phyloP scores from a whole-genome alignment of 2,888 invertebrate genomes.

The Polydrusus cervinus region DNA sequence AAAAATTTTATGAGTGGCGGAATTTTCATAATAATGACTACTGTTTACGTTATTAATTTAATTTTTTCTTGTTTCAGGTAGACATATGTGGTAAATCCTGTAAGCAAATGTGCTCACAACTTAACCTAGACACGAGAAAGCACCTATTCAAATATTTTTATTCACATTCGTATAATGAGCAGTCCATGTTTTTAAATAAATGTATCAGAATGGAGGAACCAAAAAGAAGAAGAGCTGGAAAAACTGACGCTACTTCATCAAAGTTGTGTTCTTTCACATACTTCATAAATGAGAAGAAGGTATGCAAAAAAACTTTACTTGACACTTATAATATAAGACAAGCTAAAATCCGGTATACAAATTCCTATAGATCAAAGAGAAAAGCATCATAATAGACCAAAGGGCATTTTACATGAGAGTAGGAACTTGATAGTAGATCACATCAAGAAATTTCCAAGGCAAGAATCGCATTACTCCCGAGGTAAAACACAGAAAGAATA shows the following conservation, averaged over 20 bases:
- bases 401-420: background rate
- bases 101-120: no score
- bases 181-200: conserved; percentile 7
- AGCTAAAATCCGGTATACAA: background rate
- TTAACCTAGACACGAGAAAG: no score
- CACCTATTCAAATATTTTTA: no score
- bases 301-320: background rate
- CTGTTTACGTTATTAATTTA: no score
- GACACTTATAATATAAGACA: conserved; percentile 4
- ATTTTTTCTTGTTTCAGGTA: no score
- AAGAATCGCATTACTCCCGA: conserved; percentile 4
- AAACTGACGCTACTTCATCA: conserved; percentile 7
- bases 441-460: conserved; percentile 10
- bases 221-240: conserved; percentile 18
- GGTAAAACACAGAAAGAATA: conserved; percentile 12
- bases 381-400: conserved; percentile 8
- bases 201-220: conserved; percentile 10
- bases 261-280: conserved; percentile 7
- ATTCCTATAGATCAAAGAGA: conserved; percentile 11
- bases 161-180: conserved; percentile 5
- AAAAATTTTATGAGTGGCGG: no score
- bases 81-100: no score
- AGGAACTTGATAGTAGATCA: background rate
- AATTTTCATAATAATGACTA: no score
- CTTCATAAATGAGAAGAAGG: conserved; percentile 7